phyloP scores from a whole-genome alignment of 1,140 invertebrate genomes.

The Dolichoris vasculosae region DNA sequence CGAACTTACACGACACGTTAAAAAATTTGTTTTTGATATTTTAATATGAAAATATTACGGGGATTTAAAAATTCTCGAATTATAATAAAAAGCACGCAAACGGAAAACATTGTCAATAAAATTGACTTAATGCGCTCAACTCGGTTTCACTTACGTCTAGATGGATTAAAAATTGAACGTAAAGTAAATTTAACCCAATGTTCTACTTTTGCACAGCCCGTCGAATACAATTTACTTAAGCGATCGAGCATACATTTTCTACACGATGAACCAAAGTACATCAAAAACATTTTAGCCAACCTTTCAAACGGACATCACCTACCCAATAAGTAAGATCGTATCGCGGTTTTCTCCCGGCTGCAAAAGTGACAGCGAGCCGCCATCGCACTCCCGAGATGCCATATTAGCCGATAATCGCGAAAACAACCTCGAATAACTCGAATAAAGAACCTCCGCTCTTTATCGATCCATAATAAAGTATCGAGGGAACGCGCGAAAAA shows the following conservation, averaged over 20 bases:
- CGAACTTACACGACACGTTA: too few relatives aligned
- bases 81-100: too few relatives aligned
- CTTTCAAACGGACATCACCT: not conserved
- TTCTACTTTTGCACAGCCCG: not conserved
- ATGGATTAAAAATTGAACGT: not conserved
- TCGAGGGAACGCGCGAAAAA: not conserved
- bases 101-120: too few relatives aligned
- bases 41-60: too few relatives aligned
- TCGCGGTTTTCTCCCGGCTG: not conserved
- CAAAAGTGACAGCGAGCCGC: not conserved
- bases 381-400: not conserved
- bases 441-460: not conserved
- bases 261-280: not conserved
- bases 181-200: not conserved
- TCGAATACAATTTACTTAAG: not conserved
- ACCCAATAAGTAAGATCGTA: not conserved
- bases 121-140: not conserved
- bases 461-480: conserved; percentile 1
- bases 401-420: not conserved
- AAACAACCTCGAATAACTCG: not conserved
- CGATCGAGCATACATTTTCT: not conserved
- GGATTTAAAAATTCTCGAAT: too few relatives aligned
- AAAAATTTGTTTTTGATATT: too few relatives aligned
- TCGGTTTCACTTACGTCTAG: not conserved
- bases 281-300: not conserved